Evolutionary conservation across 2,113 vertebrate species (phyloP).

Genomic region (Hippocampus zosterae): DNA sequence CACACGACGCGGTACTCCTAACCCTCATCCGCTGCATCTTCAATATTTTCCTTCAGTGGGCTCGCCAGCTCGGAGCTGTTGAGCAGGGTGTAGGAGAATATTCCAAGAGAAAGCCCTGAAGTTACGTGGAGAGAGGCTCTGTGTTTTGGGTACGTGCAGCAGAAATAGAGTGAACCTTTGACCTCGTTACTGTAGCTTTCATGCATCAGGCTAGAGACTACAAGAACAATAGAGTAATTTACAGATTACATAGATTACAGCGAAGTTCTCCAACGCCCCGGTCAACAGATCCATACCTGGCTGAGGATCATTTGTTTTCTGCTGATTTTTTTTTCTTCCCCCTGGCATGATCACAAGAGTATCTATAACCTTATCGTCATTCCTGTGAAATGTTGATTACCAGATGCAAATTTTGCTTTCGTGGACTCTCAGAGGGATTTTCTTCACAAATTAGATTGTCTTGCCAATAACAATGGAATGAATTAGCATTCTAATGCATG

Average conservation of each 20-base stretch:
- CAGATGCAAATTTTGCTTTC: no score
- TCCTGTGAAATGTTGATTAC: no score
- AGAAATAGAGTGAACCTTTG: not conserved
- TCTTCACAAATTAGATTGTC: no score
- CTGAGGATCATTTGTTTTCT: not conserved
- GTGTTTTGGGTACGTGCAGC: not conserved
- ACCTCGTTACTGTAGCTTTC: not conserved
- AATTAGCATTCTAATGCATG: no score
- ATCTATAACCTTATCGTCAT: no score
- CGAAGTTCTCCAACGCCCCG: not conserved
- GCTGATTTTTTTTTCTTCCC: no score
- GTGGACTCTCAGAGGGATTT: no score
- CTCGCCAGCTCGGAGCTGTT: not conserved
- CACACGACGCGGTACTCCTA: not conserved
- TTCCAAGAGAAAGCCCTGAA: constrained; percentile 6
- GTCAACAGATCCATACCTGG: not conserved
- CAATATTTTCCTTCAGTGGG: not conserved
- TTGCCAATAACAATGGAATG: no score
- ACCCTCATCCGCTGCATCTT: not conserved
- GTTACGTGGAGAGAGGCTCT: not conserved
- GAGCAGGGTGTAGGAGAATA: not conserved
- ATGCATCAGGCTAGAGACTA: not conserved
- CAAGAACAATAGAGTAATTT: not conserved
- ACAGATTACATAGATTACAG: not conserved
- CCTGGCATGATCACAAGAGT: no score